phyloP scores from a whole-genome alignment of 2,797 vertebrate species.

The Poecilia picta region DNA sequence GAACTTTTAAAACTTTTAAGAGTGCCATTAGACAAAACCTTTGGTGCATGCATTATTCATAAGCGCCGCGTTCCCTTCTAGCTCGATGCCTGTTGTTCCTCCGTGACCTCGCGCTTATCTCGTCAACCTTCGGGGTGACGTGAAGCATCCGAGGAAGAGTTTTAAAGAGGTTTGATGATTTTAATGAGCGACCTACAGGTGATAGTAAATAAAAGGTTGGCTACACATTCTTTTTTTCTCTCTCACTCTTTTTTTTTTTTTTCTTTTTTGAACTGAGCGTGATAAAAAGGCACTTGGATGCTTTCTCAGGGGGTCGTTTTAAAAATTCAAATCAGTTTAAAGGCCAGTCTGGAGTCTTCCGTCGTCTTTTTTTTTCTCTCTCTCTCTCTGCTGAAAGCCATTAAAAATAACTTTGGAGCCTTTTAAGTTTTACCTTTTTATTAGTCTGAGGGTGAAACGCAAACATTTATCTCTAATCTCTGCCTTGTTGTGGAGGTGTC shows the following conservation, averaged over 20 bases:
- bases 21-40: constrained; percentile 66
- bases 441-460: constrained; percentile 53
- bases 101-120: constrained; percentile 53
- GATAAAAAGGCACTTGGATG: constrained; percentile 20
- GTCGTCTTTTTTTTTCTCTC: constrained; percentile 38
- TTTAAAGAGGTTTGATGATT: constrained; percentile 50
- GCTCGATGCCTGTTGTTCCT: constrained; percentile 56
- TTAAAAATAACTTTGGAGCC: constrained; percentile 52
- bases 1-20: constrained; percentile 68
- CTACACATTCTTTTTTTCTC: constrained; percentile 23
- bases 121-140: constrained; percentile 57
- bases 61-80: constrained; percentile 54
- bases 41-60: constrained; percentile 74
- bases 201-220: constrained; percentile 50
- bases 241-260: not conserved
- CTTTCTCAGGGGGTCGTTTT: constrained; percentile 22
- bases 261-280: constrained; percentile 8
- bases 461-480: constrained; percentile 53
- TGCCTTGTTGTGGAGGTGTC: constrained; percentile 35
- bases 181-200: constrained; percentile 51
- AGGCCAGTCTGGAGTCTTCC: constrained; percentile 25
- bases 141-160: constrained; percentile 35
- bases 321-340: constrained; percentile 22
- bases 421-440: constrained; percentile 35
- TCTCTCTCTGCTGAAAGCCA: constrained; percentile 25